phyloP scores from a whole-genome alignment of 2,888 invertebrate species.

The Pseudoips prasinana region DNA sequence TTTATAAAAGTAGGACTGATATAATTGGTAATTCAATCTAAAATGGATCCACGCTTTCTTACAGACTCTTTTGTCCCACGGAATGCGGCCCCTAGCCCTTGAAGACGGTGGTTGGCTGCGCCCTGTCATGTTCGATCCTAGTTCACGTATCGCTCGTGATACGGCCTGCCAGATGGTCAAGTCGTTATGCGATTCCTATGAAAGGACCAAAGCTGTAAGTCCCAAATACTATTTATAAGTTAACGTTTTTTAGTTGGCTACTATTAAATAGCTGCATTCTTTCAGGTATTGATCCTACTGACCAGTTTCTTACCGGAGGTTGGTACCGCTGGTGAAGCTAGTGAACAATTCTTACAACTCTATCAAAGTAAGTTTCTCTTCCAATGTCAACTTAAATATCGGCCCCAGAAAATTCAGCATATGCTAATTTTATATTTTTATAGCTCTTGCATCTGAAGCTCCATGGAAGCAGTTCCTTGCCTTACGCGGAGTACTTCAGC shows the following conservation, averaged over 20 bases:
- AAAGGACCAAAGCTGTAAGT: slow-evolving; percentile 73
- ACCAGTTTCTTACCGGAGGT: slow-evolving; percentile 94
- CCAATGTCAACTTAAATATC: neutral
- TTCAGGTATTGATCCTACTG: slow-evolving; percentile 89
- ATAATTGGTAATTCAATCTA: no score
- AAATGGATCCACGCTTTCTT: no score
- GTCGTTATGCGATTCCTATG: slow-evolving; percentile 86
- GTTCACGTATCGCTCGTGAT: slow-evolving; percentile 93
- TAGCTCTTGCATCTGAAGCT: slow-evolving; percentile 88
- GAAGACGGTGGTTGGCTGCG: slow-evolving; percentile 92
- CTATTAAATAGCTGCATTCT: neutral
- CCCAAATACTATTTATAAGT: neutral
- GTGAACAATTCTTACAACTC: slow-evolving; percentile 93
- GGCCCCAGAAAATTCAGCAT: neutral
- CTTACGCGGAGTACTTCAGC: slow-evolving; percentile 90
- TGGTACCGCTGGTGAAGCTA: slow-evolving; percentile 93
- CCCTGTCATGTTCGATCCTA: slow-evolving; percentile 95
- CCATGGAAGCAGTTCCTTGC: slow-evolving; percentile 98
- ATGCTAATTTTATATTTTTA: neutral
- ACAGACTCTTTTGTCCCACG: slow-evolving; percentile 72
- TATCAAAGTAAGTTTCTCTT: slow-evolving; percentile 84
- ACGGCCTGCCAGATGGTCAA: slow-evolving; percentile 95
- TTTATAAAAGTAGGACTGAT: no score
- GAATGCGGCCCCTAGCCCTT: slow-evolving; percentile 82
- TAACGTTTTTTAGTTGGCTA: neutral